Percentiles rank a stretch among this genome's conserved stretches.
Conservation (phyloP, 1,140 invertebrate species). For the Anoplophora glabripennis region DNA sequence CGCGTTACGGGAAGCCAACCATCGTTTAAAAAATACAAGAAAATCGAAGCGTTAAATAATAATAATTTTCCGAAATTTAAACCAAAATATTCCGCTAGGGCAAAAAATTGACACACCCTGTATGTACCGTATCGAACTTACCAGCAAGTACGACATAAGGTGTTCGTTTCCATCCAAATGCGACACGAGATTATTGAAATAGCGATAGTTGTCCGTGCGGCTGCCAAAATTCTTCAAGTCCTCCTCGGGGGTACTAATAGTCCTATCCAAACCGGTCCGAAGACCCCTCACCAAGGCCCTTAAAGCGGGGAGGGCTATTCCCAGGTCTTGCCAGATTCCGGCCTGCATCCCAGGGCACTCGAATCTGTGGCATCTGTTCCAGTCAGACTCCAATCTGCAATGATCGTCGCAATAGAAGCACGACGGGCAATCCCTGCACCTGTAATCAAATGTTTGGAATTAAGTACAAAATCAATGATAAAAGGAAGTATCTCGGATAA, state of each 20-base stretch:
- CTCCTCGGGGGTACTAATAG: conserved; percentile 48
- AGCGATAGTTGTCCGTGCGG: conserved; percentile 46
- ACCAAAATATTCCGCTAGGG: not conserved
- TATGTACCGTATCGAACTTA: conserved; percentile 29
- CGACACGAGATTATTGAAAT: conserved; percentile 51
- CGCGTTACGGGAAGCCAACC: no score
- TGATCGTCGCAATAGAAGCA: conserved; percentile 63
- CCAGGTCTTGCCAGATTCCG: conserved; percentile 63
- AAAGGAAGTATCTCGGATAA: no score
- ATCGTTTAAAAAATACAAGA: no score
- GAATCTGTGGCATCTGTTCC: conserved; percentile 65
- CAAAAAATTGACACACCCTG: no score
- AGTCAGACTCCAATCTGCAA: conserved; percentile 61
- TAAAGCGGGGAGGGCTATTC: conserved; percentile 73
- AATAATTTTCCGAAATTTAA: not conserved
- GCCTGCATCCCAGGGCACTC: conserved; percentile 69
- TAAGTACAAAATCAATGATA: no score
- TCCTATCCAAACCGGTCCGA: conserved; percentile 42
- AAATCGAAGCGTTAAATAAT: no score
- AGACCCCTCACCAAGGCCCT: conserved; percentile 58
- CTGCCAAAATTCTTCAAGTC: conserved; percentile 52
- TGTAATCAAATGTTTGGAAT: conserved; percentile 41
- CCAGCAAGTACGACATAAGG: conserved; percentile 32
- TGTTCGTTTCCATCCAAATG: conserved; percentile 37
- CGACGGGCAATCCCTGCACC: conserved; percentile 63